Evolutionary conservation across 2,113 vertebrate genomes (phyloP), one percentile per base, ranked within the genome.

Genomic region (Mirounga angustirostris): DNA sequence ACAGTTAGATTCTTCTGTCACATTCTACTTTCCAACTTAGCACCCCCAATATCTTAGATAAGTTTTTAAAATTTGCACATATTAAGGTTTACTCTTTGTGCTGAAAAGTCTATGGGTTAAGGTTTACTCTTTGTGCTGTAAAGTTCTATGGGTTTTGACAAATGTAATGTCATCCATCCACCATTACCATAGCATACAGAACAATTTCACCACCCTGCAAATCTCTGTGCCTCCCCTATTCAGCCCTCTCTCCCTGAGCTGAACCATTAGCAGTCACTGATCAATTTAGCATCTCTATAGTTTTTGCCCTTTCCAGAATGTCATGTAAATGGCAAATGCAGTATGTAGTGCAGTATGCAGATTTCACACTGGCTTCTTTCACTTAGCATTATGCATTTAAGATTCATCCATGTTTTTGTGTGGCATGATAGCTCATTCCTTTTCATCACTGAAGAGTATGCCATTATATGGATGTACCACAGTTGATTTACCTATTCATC

Each of bases 401-500:
- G 40, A 67, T 80, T 65, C n/a, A 65, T 36, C 30, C 16, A 43
- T 73, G 33, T 74, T 22, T 65, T 71, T 83, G 52, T n/a, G 7
- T 65, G n/a, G 8, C 22, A 11, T 69, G 33, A 21, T 4, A 54
- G 22, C 12, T 30, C 67, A 71, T 69, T 54, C 40, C 12, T 83
- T 97, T 69, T 90, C 15, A 79, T 71, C 40, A 59, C 3, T 78
- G 73, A 30, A 36, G 58, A 79, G 24, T 69, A 46, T n/a, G 21
- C 28, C 22, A 59, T 24, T 40, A 1, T 67, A 33, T 80, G 69
- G 43, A 36, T 30, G 1, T 28, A 65, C 50, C 30, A 82, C 36
- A 54, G 56, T 52, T 76, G 46, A n/a, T 50, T 93, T 96, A 93
- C 43, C n/a, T 54, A 74, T 84, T 94, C 52, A 74, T n/a, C 28